These are phyloP conservation scores for Megamerina dolium DNA, from an alignment of 2,888 invertebrate species.

Conservation along the genomic window DNA sequence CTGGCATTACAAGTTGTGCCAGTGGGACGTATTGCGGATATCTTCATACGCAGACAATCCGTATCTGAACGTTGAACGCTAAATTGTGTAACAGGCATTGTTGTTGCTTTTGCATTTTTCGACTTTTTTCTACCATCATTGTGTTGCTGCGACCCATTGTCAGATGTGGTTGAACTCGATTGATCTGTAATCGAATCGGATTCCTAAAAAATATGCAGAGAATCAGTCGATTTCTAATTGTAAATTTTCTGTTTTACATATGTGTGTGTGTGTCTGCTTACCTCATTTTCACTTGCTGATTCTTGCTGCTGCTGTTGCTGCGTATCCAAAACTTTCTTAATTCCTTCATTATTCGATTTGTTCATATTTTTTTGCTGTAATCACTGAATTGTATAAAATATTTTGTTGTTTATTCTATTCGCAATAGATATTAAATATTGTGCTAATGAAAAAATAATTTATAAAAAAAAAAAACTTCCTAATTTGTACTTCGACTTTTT, in stretches of 20 bases:
- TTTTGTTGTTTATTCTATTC: too few species aligned
- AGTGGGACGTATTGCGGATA: constrained; percentile 43
- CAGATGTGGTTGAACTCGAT: constrained; percentile 26
- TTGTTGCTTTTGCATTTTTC: constrained; percentile 3
- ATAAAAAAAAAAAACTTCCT: too few species aligned
- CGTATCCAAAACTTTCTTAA: constrained; percentile 41
- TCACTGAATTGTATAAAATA: too few species aligned
- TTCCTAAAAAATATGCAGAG: constrained; percentile 29
- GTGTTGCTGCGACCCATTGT: constrained; percentile 5
- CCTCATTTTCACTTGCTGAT: constrained; percentile 45
- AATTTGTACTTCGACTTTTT: too few species aligned
- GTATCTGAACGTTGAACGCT: constrained; percentile 46
- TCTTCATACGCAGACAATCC: constrained; percentile 48
- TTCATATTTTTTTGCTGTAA: constrained; percentile 34
- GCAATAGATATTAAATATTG: too few species aligned
- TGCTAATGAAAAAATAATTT: too few species aligned
- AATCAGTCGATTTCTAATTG: too few species aligned
- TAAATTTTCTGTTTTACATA: neutral
- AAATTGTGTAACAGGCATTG: constrained; percentile 34
- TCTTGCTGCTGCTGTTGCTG: constrained; percentile 41
- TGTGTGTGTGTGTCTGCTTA: constrained; percentile 15
- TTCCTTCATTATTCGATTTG: constrained; percentile 43
- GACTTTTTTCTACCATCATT: constrained; percentile 3
- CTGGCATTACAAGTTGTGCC: constrained; percentile 1
- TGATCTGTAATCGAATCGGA: constrained; percentile 43